phyloP scores from a whole-genome alignment of 2,113 vertebrate genomes.

The Chionodraco myersi region DNA sequence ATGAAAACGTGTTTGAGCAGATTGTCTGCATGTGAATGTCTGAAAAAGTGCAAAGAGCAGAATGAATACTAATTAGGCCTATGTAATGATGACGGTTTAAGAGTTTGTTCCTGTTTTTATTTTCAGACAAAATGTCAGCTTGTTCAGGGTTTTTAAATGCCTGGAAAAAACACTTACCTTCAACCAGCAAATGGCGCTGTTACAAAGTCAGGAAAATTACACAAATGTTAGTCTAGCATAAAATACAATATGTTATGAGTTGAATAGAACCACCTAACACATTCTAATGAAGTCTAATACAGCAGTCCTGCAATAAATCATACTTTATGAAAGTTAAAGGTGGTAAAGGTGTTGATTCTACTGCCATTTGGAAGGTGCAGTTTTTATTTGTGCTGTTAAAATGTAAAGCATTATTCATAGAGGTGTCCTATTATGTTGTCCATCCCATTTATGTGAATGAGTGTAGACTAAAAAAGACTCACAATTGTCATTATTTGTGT shows the following conservation, averaged over 20 bases:
- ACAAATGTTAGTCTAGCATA: neutral
- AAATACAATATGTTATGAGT: neutral
- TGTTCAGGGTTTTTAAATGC: conserved; percentile 12
- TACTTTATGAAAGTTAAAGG: no score
- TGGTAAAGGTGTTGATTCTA: no score
- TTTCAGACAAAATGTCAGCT: conserved; percentile 16
- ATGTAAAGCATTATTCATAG: no score
- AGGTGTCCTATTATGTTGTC: no score
- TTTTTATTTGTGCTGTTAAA: no score
- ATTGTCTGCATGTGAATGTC: conserved; percentile 14
- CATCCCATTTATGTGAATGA: no score
- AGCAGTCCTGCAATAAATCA: no score
- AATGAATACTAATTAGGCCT: conserved; percentile 6
- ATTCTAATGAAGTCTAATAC: no score
- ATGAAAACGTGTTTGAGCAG: conserved; percentile 18
- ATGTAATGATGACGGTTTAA: conserved; percentile 14
- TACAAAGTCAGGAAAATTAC: neutral
- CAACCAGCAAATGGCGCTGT: conserved; percentile 3
- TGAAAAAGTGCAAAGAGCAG: conserved; percentile 7
- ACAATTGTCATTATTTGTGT: no score
- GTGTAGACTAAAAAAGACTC: no score
- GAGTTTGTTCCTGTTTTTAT: neutral
- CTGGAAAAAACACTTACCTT: neutral
- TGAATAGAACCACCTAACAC: neutral
- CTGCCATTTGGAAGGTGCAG: no score